These are phyloP conservation scores for Notolepis coatsorum DNA, from an alignment of 2,797 vertebrate species.

Conservation along the genomic window DNA sequence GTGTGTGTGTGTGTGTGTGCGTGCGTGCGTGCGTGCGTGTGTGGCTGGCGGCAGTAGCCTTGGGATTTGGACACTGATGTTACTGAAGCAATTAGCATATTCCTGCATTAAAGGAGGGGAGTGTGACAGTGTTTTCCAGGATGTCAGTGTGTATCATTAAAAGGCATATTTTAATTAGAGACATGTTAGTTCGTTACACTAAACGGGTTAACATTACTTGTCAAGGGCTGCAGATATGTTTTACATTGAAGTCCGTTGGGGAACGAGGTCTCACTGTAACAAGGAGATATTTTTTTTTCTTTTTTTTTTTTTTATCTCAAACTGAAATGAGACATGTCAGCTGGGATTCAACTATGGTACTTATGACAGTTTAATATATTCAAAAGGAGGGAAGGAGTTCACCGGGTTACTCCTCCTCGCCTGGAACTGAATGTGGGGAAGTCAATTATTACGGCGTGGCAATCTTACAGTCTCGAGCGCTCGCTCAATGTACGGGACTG, in stretches of 20 bases:
- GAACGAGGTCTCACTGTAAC: constrained; percentile 82
- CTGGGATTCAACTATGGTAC: constrained; percentile 39
- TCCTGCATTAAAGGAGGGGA: constrained; percentile 82
- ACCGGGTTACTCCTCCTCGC: constrained; percentile 47
- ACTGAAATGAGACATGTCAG: constrained; percentile 74
- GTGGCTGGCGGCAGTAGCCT: constrained; percentile 62
- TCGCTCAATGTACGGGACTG: no score
- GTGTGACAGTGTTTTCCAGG: constrained; percentile 83
- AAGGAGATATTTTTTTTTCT: constrained; percentile 47
- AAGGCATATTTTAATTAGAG: constrained; percentile 88
- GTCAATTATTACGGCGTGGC: constrained; percentile 58
- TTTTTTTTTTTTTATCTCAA: constrained; percentile 48
- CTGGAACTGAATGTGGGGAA: constrained; percentile 57
- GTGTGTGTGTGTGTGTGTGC: neutral
- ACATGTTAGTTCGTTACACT: constrained; percentile 86
- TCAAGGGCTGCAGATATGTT: constrained; percentile 84
- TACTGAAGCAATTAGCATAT: constrained; percentile 91
- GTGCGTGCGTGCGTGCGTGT: neutral
- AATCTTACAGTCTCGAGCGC: no score
- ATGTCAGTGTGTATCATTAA: constrained; percentile 87
- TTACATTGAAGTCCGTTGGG: constrained; percentile 81
- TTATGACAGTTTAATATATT: constrained; percentile 70
- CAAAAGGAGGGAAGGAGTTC: constrained; percentile 45
- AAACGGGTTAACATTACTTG: constrained; percentile 88
- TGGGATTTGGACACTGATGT: constrained; percentile 82